Percentiles rank a stretch among this genome's conserved stretches.
These are phyloP conservation scores for Maconellicoccus hirsutus DNA, from an alignment of 1,140 invertebrate genomes.

Conservation along the genomic window DNA sequence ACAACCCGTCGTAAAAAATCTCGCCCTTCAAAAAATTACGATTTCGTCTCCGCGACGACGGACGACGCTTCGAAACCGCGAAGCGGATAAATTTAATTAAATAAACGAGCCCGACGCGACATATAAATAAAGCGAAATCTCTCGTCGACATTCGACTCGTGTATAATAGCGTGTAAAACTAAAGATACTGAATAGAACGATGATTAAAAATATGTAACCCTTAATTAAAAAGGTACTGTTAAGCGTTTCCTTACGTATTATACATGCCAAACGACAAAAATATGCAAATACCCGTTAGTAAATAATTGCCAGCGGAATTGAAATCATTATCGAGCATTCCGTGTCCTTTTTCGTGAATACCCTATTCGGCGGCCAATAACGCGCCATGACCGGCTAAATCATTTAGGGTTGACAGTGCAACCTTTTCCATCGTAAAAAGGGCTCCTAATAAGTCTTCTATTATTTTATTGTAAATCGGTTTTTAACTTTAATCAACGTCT, in stretches of 20 bases:
- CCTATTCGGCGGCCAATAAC: not conserved
- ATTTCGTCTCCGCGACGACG: no score
- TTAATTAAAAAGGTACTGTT: not conserved
- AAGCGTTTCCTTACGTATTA: not conserved
- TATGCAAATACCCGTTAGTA: conserved; percentile 13
- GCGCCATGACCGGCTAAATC: conserved; percentile 13
- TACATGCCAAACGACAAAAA: not conserved
- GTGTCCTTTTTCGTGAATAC: conserved; percentile 12
- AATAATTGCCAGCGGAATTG: conserved; percentile 17
- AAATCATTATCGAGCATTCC: conserved; percentile 5
- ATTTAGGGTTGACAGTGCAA: conserved; percentile 12
- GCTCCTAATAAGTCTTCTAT: conserved; percentile 15
- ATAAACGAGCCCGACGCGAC: no score
- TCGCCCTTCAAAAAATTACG: no score
- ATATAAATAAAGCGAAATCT: no score
- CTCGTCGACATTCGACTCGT: no score
- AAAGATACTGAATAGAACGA: not conserved
- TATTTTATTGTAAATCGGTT: conserved; percentile 15
- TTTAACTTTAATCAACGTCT: conserved; percentile 12
- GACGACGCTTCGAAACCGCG: no score
- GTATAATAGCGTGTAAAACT: no score
- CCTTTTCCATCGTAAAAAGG: not conserved
- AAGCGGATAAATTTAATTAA: no score
- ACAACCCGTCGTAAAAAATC: no score
- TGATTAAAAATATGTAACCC: not conserved